Evolutionary conservation across 2,113 vertebrate species (phyloP).

Genomic region (Oryzias melastigma): DNA sequence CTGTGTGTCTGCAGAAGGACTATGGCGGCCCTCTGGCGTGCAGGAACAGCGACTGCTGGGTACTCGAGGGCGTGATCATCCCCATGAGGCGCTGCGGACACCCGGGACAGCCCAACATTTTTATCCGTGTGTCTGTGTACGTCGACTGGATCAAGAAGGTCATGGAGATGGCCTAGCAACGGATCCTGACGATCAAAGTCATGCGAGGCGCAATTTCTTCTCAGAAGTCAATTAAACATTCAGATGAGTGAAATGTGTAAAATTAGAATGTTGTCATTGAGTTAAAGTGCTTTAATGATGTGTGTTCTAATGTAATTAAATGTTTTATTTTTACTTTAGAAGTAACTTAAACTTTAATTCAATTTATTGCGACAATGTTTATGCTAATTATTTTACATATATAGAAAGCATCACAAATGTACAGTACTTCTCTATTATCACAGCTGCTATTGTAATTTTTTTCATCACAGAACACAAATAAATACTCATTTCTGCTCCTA

Average conservation of each 20-base stretch:
- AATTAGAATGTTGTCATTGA: conserved; percentile 6
- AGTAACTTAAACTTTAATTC: background rate
- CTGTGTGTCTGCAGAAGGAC: conserved; percentile 83
- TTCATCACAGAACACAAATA: conserved; percentile 2
- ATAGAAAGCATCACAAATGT: background rate
- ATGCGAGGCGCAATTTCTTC: too few species aligned
- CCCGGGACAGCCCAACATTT: conserved; percentile 86
- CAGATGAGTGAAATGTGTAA: background rate
- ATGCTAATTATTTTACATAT: background rate
- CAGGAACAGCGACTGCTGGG: conserved; percentile 93
- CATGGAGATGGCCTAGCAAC: conserved; percentile 82
- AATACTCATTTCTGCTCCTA: conserved; percentile 12
- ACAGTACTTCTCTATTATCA: background rate
- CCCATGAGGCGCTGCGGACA: conserved; percentile 91
- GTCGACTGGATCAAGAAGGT: conserved; percentile 97
- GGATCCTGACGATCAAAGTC: conserved; percentile 1
- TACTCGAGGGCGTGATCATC: conserved; percentile 92
- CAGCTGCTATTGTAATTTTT: conserved; percentile 6
- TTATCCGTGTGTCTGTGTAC: conserved; percentile 88
- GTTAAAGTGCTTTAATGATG: background rate
- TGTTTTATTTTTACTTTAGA: conserved; percentile 1
- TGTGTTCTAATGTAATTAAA: background rate
- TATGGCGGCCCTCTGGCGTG: conserved; percentile 93
- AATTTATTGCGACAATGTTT: background rate
- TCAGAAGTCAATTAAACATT: conserved; percentile 12